Evolutionary conservation across 2,113 vertebrate species (phyloP).

Genomic region (Forbesichthys agassizii): DNA sequence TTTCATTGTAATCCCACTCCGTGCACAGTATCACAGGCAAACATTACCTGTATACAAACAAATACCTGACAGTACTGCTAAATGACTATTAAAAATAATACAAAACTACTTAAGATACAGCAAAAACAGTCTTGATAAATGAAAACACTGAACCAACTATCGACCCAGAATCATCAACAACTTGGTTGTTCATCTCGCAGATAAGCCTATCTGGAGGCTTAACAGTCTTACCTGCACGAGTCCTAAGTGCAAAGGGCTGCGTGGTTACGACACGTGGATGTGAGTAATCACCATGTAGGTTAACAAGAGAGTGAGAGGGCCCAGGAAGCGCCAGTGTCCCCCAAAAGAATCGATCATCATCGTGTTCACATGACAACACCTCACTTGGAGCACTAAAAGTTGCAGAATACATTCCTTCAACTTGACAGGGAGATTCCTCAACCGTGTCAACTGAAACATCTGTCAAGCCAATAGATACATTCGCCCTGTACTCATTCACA

Average conservation of each 20-base stretch:
- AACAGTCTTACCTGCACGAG: constrained; percentile 4
- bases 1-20: constrained; percentile 3
- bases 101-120: neutral
- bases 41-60: too few species aligned
- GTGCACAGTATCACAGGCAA: too few species aligned
- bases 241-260: neutral
- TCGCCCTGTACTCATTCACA: neutral
- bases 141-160: constrained; percentile 6
- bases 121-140: constrained; percentile 7
- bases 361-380: neutral
- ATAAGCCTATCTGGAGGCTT: constrained; percentile 10
- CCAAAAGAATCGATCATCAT: neutral
- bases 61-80: too few species aligned
- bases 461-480: neutral
- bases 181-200: constrained; percentile 27
- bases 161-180: constrained; percentile 4
- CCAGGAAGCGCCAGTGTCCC: neutral
- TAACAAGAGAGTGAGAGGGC: neutral
- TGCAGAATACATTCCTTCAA: neutral
- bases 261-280: constrained; percentile 5
- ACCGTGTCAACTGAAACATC: neutral
- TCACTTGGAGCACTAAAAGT: neutral
- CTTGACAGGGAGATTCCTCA: neutral
- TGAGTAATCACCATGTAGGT: neutral
- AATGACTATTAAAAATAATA: too few species aligned